These are phyloP conservation scores for Orthosia incerta DNA, from an alignment of 2,888 invertebrate genomes.

Conservation along the genomic window DNA sequence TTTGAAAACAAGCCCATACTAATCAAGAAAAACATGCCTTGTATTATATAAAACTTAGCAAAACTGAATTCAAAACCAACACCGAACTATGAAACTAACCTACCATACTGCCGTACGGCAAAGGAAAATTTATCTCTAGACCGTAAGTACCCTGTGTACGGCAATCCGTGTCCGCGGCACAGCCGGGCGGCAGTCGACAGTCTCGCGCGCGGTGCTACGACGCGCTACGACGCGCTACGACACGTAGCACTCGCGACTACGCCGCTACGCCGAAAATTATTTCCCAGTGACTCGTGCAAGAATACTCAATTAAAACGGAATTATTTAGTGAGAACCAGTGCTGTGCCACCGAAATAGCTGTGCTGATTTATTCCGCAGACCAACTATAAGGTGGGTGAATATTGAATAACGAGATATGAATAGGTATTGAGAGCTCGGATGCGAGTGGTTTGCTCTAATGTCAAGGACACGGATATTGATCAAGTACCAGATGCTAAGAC, in stretches of 20 bases:
- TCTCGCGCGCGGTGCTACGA: conserved; percentile 84
- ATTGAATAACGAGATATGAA: conserved; percentile 79
- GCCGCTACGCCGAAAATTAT: conserved; percentile 77
- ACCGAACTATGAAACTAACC: conserved; percentile 43
- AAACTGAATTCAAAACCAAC: neutral
- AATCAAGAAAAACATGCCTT: neutral
- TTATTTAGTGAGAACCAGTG: conserved; percentile 73
- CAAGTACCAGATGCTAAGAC: conserved; percentile 73
- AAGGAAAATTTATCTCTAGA: conserved; percentile 69
- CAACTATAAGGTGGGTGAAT: conserved; percentile 81
- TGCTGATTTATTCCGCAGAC: conserved; percentile 60
- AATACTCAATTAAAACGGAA: conserved; percentile 71
- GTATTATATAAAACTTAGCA: neutral
- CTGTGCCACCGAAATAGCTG: conserved; percentile 71
- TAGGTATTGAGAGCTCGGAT: conserved; percentile 74
- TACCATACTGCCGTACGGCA: conserved; percentile 55
- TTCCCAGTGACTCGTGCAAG: conserved; percentile 76
- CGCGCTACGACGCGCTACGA: conserved; percentile 82
- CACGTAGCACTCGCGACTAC: conserved; percentile 80
- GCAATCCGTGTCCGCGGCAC: conserved; percentile 83
- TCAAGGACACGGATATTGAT: conserved; percentile 89
- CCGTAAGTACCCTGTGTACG: conserved; percentile 74
- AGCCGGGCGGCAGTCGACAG: conserved; percentile 83
- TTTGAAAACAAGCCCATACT: neutral
- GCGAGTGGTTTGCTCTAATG: conserved; percentile 78